Percentiles rank a stretch among this genome's conserved stretches.
Conservation (phyloP, 2,797 vertebrate genomes). For the Sitta carolinensis region DNA sequence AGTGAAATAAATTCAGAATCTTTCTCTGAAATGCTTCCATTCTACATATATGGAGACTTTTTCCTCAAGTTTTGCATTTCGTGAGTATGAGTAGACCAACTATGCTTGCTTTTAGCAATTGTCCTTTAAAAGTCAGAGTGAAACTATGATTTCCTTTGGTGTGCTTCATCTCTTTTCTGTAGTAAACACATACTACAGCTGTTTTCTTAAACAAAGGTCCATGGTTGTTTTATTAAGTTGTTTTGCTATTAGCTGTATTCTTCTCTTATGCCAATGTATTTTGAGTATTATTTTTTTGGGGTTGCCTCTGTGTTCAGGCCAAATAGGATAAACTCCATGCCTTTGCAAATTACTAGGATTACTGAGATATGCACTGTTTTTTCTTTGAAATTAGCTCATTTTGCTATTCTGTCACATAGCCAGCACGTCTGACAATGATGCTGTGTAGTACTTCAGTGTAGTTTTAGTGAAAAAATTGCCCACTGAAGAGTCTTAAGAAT, state of each 20-base stretch:
- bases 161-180: neutral
- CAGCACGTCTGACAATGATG: neutral
- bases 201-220: neutral
- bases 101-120: neutral
- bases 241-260: neutral
- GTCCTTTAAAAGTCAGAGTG: neutral
- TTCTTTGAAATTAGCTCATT: neutral
- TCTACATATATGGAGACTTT: neutral
- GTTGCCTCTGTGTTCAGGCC: neutral
- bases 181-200: rapidly evolving
- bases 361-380: neutral
- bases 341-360: neutral
- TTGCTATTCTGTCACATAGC: neutral
- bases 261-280: neutral
- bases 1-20: neutral
- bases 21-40: neutral
- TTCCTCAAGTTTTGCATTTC: neutral
- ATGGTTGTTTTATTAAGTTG: neutral
- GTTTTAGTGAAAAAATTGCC: neutral
- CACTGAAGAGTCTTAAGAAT: neutral
- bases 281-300: neutral
- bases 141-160: neutral
- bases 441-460: neutral
- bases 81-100: neutral
- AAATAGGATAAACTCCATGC: neutral